phyloP scores from a whole-genome alignment of 1,140 invertebrate genomes.

The Chrysomallon squamiferum region DNA sequence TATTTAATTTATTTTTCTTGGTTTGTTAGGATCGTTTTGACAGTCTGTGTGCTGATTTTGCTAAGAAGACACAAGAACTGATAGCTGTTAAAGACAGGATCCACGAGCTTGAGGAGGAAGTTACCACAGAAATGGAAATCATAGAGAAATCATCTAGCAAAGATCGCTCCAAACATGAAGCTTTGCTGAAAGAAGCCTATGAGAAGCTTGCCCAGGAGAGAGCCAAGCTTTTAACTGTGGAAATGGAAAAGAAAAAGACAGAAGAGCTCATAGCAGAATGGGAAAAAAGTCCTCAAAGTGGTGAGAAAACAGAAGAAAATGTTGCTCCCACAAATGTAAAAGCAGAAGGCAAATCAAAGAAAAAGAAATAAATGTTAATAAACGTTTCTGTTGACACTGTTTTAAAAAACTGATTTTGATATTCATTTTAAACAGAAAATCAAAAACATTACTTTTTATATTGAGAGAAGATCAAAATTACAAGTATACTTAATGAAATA shows the following conservation, averaged over 20 bases:
- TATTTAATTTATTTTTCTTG: background rate
- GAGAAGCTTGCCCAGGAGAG: conserved; percentile 18
- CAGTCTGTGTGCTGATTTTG: conserved; percentile 44
- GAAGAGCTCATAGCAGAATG: background rate
- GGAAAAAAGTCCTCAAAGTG: background rate
- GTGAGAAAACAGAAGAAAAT: too few relatives aligned
- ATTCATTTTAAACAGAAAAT: too few relatives aligned
- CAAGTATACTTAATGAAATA: too few relatives aligned
- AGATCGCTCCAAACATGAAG: conserved; percentile 20
- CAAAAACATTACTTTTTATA: too few relatives aligned
- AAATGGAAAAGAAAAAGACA: conserved; percentile 30
- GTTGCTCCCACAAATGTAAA: too few relatives aligned
- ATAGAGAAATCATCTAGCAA: conserved; percentile 18
- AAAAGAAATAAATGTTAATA: too few relatives aligned
- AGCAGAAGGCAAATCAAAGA: too few relatives aligned
- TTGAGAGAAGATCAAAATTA: too few relatives aligned
- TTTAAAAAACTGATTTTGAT: too few relatives aligned
- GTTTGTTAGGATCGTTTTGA: conserved; percentile 35
- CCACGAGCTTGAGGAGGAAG: conserved; percentile 31
- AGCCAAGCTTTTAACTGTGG: conserved; percentile 26
- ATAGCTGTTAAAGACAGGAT: conserved; percentile 25
- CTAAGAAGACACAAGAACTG: conserved; percentile 33
- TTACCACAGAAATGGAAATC: conserved; percentile 26
- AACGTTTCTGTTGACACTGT: too few relatives aligned
- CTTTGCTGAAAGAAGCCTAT: conserved; percentile 15